Evolutionary conservation across 2,797 vertebrate genomes (phyloP).

Genomic region (Malacoctenus gilli): DNA sequence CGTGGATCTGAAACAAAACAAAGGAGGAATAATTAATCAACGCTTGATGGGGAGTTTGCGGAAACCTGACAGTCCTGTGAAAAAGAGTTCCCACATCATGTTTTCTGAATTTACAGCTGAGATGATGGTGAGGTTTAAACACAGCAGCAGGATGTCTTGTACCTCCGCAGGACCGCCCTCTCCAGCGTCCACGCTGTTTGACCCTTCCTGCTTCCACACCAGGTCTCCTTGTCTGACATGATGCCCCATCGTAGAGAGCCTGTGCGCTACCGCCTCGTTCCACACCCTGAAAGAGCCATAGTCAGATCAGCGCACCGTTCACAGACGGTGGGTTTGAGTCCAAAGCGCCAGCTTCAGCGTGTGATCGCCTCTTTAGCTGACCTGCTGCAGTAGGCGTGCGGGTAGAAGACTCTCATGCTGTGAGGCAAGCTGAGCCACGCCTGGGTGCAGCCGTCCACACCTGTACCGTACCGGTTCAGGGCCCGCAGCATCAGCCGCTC

Average conservation of each 20-base stretch:
- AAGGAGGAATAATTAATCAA: not conserved
- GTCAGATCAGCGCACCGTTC: too few relatives aligned
- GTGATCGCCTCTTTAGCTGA: too few relatives aligned
- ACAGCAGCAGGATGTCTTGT: too few relatives aligned
- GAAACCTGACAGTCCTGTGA: not conserved
- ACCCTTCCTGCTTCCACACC: slow-evolving; percentile 72
- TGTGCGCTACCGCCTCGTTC: slow-evolving; percentile 89
- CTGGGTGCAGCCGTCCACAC: slow-evolving; percentile 84
- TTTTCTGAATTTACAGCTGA: too few relatives aligned
- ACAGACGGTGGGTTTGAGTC: too few relatives aligned
- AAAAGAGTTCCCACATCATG: too few relatives aligned
- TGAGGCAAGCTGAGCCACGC: slow-evolving; percentile 96
- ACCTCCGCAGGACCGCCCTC: slow-evolving; percentile 62
- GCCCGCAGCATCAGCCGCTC: slow-evolving; percentile 91
- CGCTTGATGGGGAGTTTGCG: too few relatives aligned
- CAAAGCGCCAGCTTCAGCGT: too few relatives aligned
- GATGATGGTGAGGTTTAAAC: too few relatives aligned
- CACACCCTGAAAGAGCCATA: slow-evolving; percentile 87
- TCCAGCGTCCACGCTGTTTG: slow-evolving; percentile 54
- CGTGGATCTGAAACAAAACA: slow-evolving; percentile 74
- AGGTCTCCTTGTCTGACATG: slow-evolving; percentile 88
- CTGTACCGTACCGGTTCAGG: slow-evolving; percentile 88
- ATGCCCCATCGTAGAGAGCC: slow-evolving; percentile 83
- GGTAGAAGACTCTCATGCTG: slow-evolving; percentile 90
- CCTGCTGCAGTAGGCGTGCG: slow-evolving; percentile 94